A percentile compares a stretch with the other conserved stretches of the same genome.
Conservation (phyloP, 1,140 invertebrate genomes). For the Ceratosolen solmsi region DNA sequence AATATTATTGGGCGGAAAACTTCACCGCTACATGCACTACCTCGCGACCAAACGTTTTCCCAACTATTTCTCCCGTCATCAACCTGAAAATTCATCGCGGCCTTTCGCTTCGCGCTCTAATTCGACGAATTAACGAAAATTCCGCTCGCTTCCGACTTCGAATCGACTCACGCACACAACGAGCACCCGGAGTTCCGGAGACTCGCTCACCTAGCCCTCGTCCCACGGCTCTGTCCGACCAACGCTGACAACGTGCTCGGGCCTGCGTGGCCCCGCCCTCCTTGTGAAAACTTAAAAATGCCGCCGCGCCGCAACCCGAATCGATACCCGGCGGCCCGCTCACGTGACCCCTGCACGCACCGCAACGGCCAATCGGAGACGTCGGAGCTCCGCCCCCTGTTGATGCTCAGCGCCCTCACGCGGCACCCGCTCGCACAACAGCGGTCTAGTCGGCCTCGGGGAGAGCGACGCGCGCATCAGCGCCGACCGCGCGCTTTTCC, state of each 20-base stretch:
- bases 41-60: too few relatives aligned
- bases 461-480: neutral
- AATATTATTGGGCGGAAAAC: too few relatives aligned
- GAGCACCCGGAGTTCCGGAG: neutral
- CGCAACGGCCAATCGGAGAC: neutral
- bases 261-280: conserved; percentile 62
- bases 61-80: too few relatives aligned
- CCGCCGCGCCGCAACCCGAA: conserved; percentile 82
- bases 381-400: conserved; percentile 31
- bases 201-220: too few relatives aligned
- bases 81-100: neutral
- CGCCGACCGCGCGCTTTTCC: neutral
- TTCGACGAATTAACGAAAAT: conserved; percentile 7
- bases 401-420: neutral
- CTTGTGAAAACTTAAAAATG: conserved; percentile 81
- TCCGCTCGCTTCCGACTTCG: conserved; percentile 2
- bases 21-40: too few relatives aligned
- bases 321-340: conserved; percentile 78
- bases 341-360: conserved; percentile 74
- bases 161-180: neutral
- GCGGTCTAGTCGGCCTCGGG: neutral
- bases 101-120: neutral
- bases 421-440: neutral
- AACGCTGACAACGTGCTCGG: conserved; percentile 66
- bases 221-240: neutral